Conservation (phyloP, 2,888 invertebrate genomes). For the Volucella zonaria region DNA sequence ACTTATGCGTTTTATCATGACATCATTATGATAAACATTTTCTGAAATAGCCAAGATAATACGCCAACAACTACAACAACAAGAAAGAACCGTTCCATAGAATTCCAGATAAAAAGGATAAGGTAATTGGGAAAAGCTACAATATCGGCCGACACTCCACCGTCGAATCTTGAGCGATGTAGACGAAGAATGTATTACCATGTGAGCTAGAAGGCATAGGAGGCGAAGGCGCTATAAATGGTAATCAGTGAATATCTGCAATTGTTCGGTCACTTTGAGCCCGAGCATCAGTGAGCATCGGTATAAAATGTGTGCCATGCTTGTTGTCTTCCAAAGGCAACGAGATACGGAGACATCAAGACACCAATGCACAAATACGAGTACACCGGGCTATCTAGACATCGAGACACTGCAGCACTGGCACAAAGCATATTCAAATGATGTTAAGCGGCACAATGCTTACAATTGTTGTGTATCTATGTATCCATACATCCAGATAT, state of each 20-base stretch:
- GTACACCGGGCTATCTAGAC: too few species aligned
- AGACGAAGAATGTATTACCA: conserved; percentile 64
- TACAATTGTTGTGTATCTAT: too few species aligned
- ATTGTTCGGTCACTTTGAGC: conserved; percentile 72
- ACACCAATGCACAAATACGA: too few species aligned
- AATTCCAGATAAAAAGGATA: conserved; percentile 44
- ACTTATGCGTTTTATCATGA: conserved; percentile 51
- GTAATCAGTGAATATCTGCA: conserved; percentile 71
- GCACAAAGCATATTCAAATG: conserved; percentile 55
- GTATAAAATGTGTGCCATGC: conserved; percentile 67
- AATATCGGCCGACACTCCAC: conserved; percentile 59
- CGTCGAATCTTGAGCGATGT: conserved; percentile 57
- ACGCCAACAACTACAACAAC: conserved; percentile 19
- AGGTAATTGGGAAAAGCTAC: conserved; percentile 63
- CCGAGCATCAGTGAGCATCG: conserved; percentile 19
- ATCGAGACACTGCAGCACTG: too few species aligned
- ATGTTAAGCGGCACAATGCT: conserved; percentile 8
- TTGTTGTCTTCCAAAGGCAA: conserved; percentile 42
- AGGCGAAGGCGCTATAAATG: conserved; percentile 72
- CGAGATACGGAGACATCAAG: too few species aligned
- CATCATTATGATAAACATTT: conserved; percentile 66
- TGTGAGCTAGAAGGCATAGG: conserved; percentile 50
- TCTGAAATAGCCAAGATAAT: conserved; percentile 41
- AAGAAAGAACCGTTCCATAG: conserved; percentile 44
- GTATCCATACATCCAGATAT: too few species aligned